phyloP scores from a whole-genome alignment of 2,113 vertebrate species.

The Rhipidura dahli region DNA sequence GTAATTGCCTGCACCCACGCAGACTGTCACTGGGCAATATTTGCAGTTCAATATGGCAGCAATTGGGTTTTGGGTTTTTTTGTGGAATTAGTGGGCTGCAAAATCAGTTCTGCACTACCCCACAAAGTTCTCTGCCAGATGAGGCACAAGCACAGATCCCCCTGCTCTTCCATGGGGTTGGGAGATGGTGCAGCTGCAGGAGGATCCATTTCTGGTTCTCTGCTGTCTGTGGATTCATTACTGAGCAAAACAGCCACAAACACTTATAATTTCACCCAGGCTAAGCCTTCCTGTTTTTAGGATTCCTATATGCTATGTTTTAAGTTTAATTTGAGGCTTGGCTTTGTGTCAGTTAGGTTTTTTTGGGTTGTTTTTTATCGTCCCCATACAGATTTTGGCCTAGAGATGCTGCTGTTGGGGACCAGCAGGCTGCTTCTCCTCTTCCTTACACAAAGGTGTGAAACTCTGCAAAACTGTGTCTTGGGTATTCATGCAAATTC shows the following conservation, averaged over 20 bases:
- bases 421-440: not conserved
- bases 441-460: not conserved
- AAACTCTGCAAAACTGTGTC: not conserved
- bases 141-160: not conserved
- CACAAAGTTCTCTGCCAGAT: not conserved
- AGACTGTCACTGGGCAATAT: not conserved
- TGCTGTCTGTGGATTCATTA: not conserved
- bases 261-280: not conserved
- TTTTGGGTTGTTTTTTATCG: accelerated
- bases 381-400: accelerated
- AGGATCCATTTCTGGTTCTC: not conserved
- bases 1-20: not conserved
- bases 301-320: not conserved
- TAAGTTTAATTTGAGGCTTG: not conserved
- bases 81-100: not conserved
- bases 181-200: not conserved
- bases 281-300: not conserved
- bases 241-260: not conserved
- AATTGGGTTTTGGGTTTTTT: not conserved
- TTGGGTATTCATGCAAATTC: not conserved
- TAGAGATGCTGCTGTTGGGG: not conserved
- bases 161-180: accelerated
- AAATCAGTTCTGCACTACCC: not conserved
- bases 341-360: not conserved
- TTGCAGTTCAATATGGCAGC: not conserved